A percentile compares a stretch with the other conserved stretches of the same genome.
phyloP scores from a whole-genome alignment of 2,888 invertebrate species.

The Mesopsocus fuscifrons region DNA sequence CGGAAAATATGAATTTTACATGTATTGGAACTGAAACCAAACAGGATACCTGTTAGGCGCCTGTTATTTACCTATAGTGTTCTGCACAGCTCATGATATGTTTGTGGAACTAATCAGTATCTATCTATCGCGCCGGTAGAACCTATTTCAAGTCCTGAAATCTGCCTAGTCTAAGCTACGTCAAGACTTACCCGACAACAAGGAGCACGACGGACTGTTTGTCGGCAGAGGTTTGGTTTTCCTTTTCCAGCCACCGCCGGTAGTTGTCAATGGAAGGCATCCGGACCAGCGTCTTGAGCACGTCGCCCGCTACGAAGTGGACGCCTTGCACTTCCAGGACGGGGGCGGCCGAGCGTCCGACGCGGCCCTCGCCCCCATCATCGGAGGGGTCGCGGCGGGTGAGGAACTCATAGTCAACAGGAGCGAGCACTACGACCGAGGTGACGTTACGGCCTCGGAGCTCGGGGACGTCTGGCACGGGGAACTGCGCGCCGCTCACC shows the following conservation, averaged over 20 bases:
- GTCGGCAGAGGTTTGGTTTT: conserved; percentile 51
- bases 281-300: conserved; percentile 52
- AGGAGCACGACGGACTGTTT: conserved; percentile 64
- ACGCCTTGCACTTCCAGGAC: conserved; percentile 45
- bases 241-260: conserved; percentile 58
- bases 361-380: conserved; percentile 15
- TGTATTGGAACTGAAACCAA: no score
- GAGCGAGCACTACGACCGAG: conserved; percentile 69
- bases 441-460: conserved; percentile 57
- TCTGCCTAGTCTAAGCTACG: no score
- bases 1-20: no score
- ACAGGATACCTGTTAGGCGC: no score
- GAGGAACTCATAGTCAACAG: conserved; percentile 50
- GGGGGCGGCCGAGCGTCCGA: conserved; percentile 20
- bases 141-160: no score
- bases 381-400: conserved; percentile 20
- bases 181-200: conserved; percentile 65
- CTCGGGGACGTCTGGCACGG: conserved; percentile 59
- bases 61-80: no score
- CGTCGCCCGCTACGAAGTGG: conserved; percentile 52
- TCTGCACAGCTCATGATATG: no score
- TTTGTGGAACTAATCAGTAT: no score
- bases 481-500: conserved; percentile 67
- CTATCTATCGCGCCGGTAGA: no score
- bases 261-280: conserved; percentile 60